A percentile compares a stretch with the other conserved stretches of the same genome.
These are phyloP conservation scores for Napeogenes inachia DNA, from an alignment of 2,888 invertebrate species.

Conservation along the genomic window DNA sequence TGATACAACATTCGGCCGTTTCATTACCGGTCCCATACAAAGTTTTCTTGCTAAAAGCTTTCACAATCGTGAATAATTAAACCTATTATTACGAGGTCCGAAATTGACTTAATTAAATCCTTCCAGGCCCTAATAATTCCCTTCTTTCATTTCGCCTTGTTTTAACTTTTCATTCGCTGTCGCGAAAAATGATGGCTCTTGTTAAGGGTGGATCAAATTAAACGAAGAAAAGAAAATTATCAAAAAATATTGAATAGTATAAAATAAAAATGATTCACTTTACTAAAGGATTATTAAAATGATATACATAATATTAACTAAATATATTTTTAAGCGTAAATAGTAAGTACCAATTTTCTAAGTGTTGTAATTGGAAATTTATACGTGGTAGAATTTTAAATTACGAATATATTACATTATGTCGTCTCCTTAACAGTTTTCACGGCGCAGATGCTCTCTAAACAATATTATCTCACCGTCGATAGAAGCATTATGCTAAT, in stretches of 20 bases:
- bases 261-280: background rate
- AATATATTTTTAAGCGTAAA: constrained; percentile 5
- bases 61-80: constrained; percentile 68
- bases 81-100: constrained; percentile 58
- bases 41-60: constrained; percentile 59
- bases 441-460: constrained; percentile 13
- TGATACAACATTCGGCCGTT: constrained; percentile 39
- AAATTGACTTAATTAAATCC: constrained; percentile 62
- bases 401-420: constrained; percentile 5
- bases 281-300: too few species aligned
- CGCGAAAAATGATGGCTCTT: constrained; percentile 17
- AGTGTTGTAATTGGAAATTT: background rate
- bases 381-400: background rate
- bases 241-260: too few species aligned
- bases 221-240: background rate
- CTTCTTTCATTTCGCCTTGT: constrained; percentile 28
- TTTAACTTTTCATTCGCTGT: constrained; percentile 21
- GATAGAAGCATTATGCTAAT: constrained; percentile 20
- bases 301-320: background rate
- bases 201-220: constrained; percentile 1
- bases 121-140: constrained; percentile 35
- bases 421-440: constrained; percentile 5
- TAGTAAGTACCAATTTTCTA: constrained; percentile 2
- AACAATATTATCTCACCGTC: constrained; percentile 15
- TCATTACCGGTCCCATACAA: constrained; percentile 55